phyloP scores from a whole-genome alignment of 2,888 invertebrate species.

The Pammene fasciana region DNA sequence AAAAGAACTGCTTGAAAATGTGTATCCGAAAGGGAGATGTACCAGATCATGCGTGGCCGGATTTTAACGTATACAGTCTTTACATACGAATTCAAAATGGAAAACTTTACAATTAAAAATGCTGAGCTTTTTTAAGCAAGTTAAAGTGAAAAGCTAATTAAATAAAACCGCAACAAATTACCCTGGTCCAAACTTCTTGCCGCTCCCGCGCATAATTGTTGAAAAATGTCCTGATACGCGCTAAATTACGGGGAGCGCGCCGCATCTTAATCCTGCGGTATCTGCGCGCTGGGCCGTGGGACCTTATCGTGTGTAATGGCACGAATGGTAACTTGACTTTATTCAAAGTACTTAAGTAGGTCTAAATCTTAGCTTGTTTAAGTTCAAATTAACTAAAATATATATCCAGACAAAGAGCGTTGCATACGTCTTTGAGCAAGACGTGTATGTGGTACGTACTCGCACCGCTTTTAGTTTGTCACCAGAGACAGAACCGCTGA shows the following conservation, averaged over 20 bases:
- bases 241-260: conserved; percentile 70
- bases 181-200: conserved; percentile 45
- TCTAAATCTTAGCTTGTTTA: not conserved
- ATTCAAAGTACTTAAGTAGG: conserved; percentile 9
- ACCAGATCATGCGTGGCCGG: too few species aligned
- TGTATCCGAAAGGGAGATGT: too few species aligned
- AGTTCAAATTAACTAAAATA: too few species aligned
- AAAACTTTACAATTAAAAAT: too few species aligned
- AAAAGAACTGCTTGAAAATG: too few species aligned
- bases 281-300: conserved; percentile 6
- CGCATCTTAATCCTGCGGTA: conserved; percentile 43
- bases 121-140: not conserved
- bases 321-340: not conserved
- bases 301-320: conserved; percentile 19
- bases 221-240: conserved; percentile 65
- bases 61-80: too few species aligned
- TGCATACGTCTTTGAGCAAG: too few species aligned
- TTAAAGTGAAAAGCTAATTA: conserved; percentile 18
- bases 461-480: too few species aligned
- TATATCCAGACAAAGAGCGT: not conserved
- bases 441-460: too few species aligned
- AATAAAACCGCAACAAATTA: conserved; percentile 29
- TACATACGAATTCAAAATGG: too few species aligned
- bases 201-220: conserved; percentile 47
- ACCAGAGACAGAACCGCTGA: too few species aligned